phyloP scores from a whole-genome alignment of 2,797 vertebrate species.

The Acanthurus lineatus region DNA sequence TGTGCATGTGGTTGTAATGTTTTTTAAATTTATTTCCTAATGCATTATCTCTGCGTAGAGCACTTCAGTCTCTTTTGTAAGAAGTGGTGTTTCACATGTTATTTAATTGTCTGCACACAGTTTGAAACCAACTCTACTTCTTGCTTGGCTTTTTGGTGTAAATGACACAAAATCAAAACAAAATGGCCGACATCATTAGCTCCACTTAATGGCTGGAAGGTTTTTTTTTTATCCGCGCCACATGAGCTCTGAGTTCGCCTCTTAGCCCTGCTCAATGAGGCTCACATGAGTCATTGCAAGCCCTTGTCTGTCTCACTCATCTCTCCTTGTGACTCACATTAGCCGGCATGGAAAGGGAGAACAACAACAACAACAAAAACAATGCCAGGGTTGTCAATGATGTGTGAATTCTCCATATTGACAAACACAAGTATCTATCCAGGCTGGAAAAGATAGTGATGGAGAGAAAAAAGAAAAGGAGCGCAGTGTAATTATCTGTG shows the following conservation, averaged over 20 bases:
- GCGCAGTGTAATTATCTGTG: constrained; percentile 75
- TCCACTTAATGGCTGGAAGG: not conserved
- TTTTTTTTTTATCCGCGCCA: constrained; percentile 34
- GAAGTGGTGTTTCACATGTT: not conserved
- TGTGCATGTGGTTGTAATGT: not conserved
- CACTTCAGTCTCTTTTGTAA: not conserved
- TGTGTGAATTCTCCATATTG: constrained; percentile 73
- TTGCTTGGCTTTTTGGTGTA: not conserved
- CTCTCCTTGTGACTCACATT: constrained; percentile 69
- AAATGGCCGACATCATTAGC: constrained; percentile 13
- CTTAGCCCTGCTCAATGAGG: constrained; percentile 71
- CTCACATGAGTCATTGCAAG: constrained; percentile 64
- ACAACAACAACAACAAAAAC: constrained; percentile 48
- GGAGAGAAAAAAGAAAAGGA: constrained; percentile 18
- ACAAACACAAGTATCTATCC: constrained; percentile 52
- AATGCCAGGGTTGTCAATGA: constrained; percentile 68
- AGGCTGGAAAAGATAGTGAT: constrained; percentile 43
- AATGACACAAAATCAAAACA: constrained; percentile 9
- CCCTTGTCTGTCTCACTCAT: constrained; percentile 48
- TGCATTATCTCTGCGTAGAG: not conserved
- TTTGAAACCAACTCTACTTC: not conserved
- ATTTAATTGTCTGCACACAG: not conserved
- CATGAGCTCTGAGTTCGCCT: constrained; percentile 44
- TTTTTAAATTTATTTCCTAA: not conserved
- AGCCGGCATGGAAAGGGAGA: constrained; percentile 49